Percentiles rank a stretch among this genome's conserved stretches.
Evolutionary conservation across 2,797 vertebrate species (phyloP).

Genomic region (Thunnus albacares): DNA sequence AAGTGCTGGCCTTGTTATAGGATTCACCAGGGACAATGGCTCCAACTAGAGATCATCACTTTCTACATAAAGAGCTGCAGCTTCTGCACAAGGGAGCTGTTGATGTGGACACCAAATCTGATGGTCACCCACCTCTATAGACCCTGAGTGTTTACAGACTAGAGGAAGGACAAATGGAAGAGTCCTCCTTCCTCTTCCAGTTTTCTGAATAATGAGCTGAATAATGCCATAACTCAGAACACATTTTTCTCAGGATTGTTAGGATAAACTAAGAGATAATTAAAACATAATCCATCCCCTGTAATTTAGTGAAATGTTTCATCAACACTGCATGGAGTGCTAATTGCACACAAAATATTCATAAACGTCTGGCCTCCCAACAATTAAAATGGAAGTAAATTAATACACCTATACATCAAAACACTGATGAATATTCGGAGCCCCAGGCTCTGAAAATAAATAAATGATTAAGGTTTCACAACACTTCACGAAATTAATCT

Average conservation of each 20-base stretch:
- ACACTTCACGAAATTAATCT: slow-evolving; percentile 68
- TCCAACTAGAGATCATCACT: slow-evolving; percentile 63
- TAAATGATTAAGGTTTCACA: slow-evolving; percentile 76
- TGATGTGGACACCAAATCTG: slow-evolving; percentile 36
- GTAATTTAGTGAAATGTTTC: slow-evolving; percentile 71
- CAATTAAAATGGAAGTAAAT: slow-evolving; percentile 71
- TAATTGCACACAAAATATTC: slow-evolving; percentile 81
- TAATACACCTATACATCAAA: slow-evolving; percentile 80
- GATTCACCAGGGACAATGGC: slow-evolving; percentile 51
- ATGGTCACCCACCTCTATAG: slow-evolving; percentile 29
- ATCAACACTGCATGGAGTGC: slow-evolving; percentile 56
- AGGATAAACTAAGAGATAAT: slow-evolving; percentile 73
- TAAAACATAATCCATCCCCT: slow-evolving; percentile 72
- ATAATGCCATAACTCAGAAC: slow-evolving; percentile 33
- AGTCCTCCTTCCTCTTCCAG: background rate
- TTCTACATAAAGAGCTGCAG: slow-evolving; percentile 60
- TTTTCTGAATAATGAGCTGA: slow-evolving; percentile 34
- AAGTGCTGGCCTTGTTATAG: slow-evolving; percentile 72
- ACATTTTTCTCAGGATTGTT: slow-evolving; percentile 53
- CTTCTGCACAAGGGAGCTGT: slow-evolving; percentile 37
- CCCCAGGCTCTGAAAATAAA: slow-evolving; percentile 72
- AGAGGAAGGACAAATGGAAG: slow-evolving; percentile 29
- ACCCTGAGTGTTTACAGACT: slow-evolving; percentile 17
- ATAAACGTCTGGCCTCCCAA: slow-evolving; percentile 75
- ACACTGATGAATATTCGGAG: slow-evolving; percentile 74